Evolutionary conservation across 2,113 vertebrate species (phyloP).

Genomic region (Xerus inauris): DNA sequence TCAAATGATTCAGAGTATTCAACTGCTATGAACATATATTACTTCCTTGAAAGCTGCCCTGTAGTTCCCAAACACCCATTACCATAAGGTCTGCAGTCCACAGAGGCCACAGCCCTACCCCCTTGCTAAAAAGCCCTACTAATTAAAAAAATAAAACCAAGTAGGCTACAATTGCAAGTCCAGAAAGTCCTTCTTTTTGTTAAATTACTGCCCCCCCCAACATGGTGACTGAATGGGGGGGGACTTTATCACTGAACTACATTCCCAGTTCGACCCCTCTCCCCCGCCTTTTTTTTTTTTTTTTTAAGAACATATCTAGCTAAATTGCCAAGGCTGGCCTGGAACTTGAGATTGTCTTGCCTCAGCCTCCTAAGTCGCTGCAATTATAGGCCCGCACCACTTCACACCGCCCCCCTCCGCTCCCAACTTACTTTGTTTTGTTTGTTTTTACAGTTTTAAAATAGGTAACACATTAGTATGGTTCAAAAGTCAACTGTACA

Average conservation of each 20-base stretch:
- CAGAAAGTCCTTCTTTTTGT: neutral
- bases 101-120: neutral
- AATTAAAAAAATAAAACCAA: neutral
- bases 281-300: too few relatives aligned
- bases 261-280: too few relatives aligned
- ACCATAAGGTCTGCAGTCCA: neutral
- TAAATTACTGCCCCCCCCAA: neutral
- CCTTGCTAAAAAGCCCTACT: neutral
- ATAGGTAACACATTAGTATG: neutral
- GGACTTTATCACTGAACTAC: too few relatives aligned
- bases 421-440: too few relatives aligned
- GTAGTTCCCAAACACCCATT: neutral
- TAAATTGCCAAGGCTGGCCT: too few relatives aligned
- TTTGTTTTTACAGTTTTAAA: neutral
- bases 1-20: neutral
- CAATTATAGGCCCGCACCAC: too few relatives aligned
- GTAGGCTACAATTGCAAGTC: constrained; percentile 4
- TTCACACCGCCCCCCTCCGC: too few relatives aligned
- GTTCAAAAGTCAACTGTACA: constrained; percentile 50
- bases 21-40: neutral
- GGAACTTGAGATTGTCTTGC: too few relatives aligned
- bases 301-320: too few relatives aligned
- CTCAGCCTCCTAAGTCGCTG: too few relatives aligned
- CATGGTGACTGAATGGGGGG: too few relatives aligned
- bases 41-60: neutral